Percentiles rank a stretch among this genome's conserved stretches.
Conservation (phyloP, 2,113 vertebrate species). For the Onychorhynchus coronatus region DNA sequence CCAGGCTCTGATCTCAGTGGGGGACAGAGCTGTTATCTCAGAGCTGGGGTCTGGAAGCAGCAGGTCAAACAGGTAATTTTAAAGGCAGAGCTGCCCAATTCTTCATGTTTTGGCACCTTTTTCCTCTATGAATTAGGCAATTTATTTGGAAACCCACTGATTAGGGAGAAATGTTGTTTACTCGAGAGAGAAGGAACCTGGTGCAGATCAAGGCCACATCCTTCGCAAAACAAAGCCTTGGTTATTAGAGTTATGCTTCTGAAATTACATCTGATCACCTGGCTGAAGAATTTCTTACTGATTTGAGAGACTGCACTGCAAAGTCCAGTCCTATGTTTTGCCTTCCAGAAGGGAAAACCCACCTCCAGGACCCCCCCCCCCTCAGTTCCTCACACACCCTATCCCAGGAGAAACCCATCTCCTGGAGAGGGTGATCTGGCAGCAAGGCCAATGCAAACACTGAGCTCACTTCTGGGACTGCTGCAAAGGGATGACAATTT, state of each 20-base stretch:
- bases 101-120: background rate
- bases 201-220: background rate
- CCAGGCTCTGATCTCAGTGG: background rate
- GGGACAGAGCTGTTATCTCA: background rate
- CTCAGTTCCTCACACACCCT: background rate
- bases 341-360: background rate
- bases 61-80: slow-evolving; percentile 50
- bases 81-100: background rate
- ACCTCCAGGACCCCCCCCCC: background rate
- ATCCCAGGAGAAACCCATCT: background rate
- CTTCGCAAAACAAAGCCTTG: background rate
- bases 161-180: background rate
- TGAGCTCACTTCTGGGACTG: slow-evolving; percentile 48
- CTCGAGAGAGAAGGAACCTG: background rate
- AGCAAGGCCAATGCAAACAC: background rate
- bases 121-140: background rate
- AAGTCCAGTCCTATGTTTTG: rapidly evolving
- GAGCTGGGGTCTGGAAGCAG: background rate
- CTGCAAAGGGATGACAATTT: slow-evolving; percentile 47
- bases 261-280: background rate
- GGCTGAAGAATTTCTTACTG: background rate
- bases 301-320: background rate
- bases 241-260: background rate
- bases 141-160: background rate
- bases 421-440: background rate